These are phyloP conservation scores for Bombus waltoni DNA, from an alignment of 1,140 invertebrate genomes.

Conservation along the genomic window DNA sequence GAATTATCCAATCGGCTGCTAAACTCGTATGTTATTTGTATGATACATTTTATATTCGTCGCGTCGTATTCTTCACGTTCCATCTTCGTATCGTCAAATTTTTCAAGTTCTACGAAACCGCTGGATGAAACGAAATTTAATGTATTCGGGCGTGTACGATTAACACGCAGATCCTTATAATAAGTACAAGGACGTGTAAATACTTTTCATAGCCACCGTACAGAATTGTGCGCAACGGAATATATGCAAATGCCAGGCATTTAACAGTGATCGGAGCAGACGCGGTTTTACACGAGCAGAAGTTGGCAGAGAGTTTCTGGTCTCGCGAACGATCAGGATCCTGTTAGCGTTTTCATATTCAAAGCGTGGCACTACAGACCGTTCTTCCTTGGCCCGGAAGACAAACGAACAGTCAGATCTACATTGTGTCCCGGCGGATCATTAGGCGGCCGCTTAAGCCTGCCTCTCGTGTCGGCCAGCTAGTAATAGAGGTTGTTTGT, in stretches of 20 bases:
- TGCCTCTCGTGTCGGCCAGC: constrained; percentile 51
- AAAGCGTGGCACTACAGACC: constrained; percentile 32
- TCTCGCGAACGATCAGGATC: constrained; percentile 36
- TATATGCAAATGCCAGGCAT: background rate
- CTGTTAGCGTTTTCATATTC: constrained; percentile 48
- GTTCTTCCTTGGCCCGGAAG: constrained; percentile 30
- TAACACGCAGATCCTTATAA: too few relatives aligned
- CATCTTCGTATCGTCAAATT: too few relatives aligned
- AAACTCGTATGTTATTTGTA: too few relatives aligned
- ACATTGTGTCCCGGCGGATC: constrained; percentile 55
- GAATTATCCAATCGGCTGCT: too few relatives aligned
- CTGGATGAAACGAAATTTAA: too few relatives aligned
- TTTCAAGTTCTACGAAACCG: too few relatives aligned
- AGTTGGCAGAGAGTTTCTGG: background rate
- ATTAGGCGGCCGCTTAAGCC: constrained; percentile 62
- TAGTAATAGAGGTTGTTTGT: constrained; percentile 65
- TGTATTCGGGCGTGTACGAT: too few relatives aligned
- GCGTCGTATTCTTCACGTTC: too few relatives aligned
- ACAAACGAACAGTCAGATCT: constrained; percentile 59
- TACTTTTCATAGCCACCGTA: too few relatives aligned
- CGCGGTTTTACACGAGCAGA: background rate
- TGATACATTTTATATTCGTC: too few relatives aligned
- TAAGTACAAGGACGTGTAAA: too few relatives aligned
- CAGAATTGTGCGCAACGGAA: too few relatives aligned
- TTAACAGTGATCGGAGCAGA: background rate